Base-by-base conservation (phyloP, 1,140 invertebrate species). In the Drosophila sp. region DNA sequence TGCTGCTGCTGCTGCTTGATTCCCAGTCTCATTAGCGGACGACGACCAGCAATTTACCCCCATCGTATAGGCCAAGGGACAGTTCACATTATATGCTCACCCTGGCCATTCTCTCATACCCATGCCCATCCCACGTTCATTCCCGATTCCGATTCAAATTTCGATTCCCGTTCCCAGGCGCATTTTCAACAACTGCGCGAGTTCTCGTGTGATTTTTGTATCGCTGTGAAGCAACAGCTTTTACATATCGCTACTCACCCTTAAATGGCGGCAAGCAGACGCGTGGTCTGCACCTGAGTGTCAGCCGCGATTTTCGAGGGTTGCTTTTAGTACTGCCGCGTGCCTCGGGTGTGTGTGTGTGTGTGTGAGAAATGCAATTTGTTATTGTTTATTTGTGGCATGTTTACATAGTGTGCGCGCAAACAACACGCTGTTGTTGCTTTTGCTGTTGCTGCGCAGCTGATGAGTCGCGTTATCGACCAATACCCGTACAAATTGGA, bases 141-240 rank as follows among this genome's bases (percentile, higher is more conserved):
- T 38, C 25, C 46, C 62, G 57, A 21, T 72, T 50, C 58, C 50
- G 36, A 34, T 34, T 43, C 18, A 6, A 54, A 58, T 50, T 27
- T 25, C 46, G 25, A 32, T 50, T 56, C 29, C 29, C 67, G 62
- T 66, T 72, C 69, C 69, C 69, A 72, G 69, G 65, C 53, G 41
- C 75, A 67, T 50, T 64, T 41, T 38, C 80, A 66, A 48, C 81
- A 87, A 79, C 76, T 87, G 82, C 46, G 43, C 45, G 48, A 51
- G 76, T 87, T 87, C 82, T 87, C 82, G 82, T 87, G 82, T 87
- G 82, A 87, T 86, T 82, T 69, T 76, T 58, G 13, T 13, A 27
- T 21, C 38, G 53, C 67, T 84, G 73, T 57, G 82, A 84, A 84
- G 77, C 80, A 59, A 66, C 74, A 66, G 79, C 46, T 34, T 57